Conservation (phyloP, 2,797 vertebrate species). For the Threskiornis aethiopicus region DNA sequence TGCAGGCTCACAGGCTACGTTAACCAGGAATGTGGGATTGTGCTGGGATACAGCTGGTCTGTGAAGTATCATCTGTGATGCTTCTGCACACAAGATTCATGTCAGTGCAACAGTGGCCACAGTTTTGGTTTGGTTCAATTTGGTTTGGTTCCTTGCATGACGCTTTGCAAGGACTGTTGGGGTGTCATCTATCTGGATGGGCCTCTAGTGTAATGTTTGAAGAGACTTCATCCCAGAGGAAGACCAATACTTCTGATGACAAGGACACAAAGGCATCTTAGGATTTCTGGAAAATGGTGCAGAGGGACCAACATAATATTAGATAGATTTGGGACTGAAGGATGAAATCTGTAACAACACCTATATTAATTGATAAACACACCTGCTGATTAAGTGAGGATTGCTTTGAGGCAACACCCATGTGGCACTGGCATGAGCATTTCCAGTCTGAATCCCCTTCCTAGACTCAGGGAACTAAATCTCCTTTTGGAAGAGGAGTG, state of each 20-base stretch:
- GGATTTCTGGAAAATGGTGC: neutral
- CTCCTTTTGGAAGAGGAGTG: neutral
- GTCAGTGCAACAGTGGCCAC: neutral
- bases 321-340: neutral
- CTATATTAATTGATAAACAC: accelerated
- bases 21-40: neutral
- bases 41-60: neutral
- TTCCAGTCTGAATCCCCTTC: neutral
- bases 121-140: neutral
- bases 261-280: neutral
- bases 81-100: neutral
- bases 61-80: neutral
- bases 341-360: neutral
- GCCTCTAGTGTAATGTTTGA: neutral
- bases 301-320: neutral
- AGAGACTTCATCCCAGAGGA: neutral
- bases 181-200: too few relatives aligned
- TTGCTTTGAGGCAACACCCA: neutral
- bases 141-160: neutral
- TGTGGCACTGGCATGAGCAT: neutral
- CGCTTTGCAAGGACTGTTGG: neutral
- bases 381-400: neutral
- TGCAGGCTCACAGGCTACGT: neutral
- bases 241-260: neutral
- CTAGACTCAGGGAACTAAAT: neutral